Base-by-base conservation (phyloP, 2,113 vertebrate genomes). In the Phyllostomus hastatus region DNA sequence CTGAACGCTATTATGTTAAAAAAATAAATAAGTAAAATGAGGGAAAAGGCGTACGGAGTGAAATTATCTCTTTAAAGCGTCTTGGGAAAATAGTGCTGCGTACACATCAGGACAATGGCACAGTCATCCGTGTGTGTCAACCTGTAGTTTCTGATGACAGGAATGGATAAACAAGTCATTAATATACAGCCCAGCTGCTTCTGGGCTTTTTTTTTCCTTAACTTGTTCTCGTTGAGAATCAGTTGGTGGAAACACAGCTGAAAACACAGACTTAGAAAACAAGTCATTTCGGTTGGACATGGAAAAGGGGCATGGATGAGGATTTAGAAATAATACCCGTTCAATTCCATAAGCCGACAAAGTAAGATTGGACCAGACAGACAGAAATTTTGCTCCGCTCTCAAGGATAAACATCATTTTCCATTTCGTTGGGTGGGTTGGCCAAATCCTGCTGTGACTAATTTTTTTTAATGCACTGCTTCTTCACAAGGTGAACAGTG, bases 21-120 rank as follows among this genome's bases (percentile, higher is more conserved):
- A 98, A 97, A 93, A 50, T 50, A 76, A 95, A 98, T 97, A 98
- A 98, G 98, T 98, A 98, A 98, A 97, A 75, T 1, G 54, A 96
- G 85, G 91, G 84, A 97, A 96, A 96, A 97, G 95, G 92, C 97
- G 84, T 91, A 95, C 94, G 43, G 54, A 97, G 52, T 22, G 96
- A 98, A 97, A 98, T 96, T 43, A 89, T 97, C 97, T 97, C 82
- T 96, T 94, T 94, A 46, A 82, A 97, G 46, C 72, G 72, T 97
- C 90, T 95, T 52, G 91, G 93, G 61, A 95, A 94, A 92, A 83
- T 85, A 97, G 91, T 0, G 0, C 92, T 97, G 78, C 46, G 35
- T 85, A 4, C 73, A 79, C 19, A 22, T 57, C 84, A 95, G 95
- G 57, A 98, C 94, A 98, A 95, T 97, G 91, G 89, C 5, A 22